Evolutionary conservation across 35 echinoderm and acorn worm genomes (phyloP).

Genomic region (Stichopus chloronotus): DNA sequence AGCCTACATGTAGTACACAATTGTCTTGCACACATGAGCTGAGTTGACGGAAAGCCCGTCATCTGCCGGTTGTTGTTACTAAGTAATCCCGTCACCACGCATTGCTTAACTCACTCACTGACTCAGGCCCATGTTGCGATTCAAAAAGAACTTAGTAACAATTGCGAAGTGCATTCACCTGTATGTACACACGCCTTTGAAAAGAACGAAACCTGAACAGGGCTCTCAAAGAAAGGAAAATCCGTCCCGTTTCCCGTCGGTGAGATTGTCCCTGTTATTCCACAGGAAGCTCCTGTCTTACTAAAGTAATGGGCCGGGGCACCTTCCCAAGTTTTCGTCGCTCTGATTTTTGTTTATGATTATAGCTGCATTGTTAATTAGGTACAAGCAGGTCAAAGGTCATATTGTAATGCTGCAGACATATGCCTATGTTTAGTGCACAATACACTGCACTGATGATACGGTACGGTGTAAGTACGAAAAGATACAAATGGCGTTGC

Average conservation of each 20-base stretch:
- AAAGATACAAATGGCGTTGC: constrained; percentile 9
- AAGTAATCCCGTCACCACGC: too few relatives aligned
- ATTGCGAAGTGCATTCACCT: background rate
- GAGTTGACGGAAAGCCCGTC: too few relatives aligned
- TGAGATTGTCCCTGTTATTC: background rate
- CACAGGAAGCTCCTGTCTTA: background rate
- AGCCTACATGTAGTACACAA: too few relatives aligned
- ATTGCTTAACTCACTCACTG: too few relatives aligned
- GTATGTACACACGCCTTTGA: background rate
- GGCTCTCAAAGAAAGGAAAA: constrained; percentile 4
- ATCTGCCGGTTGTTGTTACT: too few relatives aligned
- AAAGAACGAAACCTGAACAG: background rate
- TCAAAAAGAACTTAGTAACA: too few relatives aligned
- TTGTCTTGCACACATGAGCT: too few relatives aligned
- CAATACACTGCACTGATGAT: background rate
- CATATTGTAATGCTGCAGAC: background rate
- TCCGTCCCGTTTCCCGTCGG: background rate
- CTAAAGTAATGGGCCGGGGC: too few relatives aligned
- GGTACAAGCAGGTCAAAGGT: constrained; percentile 53
- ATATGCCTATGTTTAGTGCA: constrained; percentile 4
- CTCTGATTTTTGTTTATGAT: constrained; percentile 71
- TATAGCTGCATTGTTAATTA: constrained; percentile 44
- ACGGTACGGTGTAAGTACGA: background rate
- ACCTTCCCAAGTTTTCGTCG: constrained; percentile 12
- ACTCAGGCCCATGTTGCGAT: too few relatives aligned